Evolutionary conservation across 2,797 vertebrate species (phyloP).

Genomic region (Clarias pachynema): DNA sequence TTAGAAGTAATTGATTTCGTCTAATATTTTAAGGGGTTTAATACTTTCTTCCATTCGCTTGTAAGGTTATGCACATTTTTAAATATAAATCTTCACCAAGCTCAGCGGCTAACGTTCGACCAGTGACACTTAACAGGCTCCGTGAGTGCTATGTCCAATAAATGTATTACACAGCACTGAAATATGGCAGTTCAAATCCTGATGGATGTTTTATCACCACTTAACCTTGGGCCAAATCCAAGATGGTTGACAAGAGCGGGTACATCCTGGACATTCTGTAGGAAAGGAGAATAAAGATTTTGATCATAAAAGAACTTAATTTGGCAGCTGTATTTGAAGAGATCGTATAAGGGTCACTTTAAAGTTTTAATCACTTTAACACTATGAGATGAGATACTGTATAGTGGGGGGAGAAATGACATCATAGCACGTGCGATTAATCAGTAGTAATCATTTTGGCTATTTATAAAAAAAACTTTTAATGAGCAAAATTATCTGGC

Average conservation of each 20-base stretch:
- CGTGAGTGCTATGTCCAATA: slow-evolving; percentile 79
- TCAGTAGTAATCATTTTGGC: neutral
- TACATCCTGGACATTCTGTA: neutral
- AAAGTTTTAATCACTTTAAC: slow-evolving; percentile 33
- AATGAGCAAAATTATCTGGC: neutral
- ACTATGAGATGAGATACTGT: neutral
- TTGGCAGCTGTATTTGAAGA: slow-evolving; percentile 2
- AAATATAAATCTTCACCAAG: slow-evolving; percentile 71
- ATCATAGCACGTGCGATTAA: neutral
- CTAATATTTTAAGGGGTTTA: slow-evolving; percentile 68
- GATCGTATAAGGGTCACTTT: slow-evolving; percentile 13
- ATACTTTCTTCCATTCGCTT: slow-evolving; percentile 66
- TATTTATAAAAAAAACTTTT: neutral
- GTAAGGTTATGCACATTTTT: slow-evolving; percentile 71
- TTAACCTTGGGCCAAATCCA: slow-evolving; percentile 81
- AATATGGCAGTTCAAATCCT: slow-evolving; percentile 70
- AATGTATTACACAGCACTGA: slow-evolving; percentile 71
- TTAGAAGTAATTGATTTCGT: slow-evolving; percentile 63
- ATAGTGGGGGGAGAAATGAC: neutral
- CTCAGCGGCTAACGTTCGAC: slow-evolving; percentile 73
- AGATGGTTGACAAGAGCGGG: slow-evolving; percentile 50
- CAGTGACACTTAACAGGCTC: slow-evolving; percentile 77
- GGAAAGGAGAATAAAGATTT: slow-evolving; percentile 27
- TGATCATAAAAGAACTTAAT: neutral
- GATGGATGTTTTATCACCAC: slow-evolving; percentile 79